phyloP scores from a whole-genome alignment of 2,113 vertebrate species.

The Charadrius vociferus region DNA sequence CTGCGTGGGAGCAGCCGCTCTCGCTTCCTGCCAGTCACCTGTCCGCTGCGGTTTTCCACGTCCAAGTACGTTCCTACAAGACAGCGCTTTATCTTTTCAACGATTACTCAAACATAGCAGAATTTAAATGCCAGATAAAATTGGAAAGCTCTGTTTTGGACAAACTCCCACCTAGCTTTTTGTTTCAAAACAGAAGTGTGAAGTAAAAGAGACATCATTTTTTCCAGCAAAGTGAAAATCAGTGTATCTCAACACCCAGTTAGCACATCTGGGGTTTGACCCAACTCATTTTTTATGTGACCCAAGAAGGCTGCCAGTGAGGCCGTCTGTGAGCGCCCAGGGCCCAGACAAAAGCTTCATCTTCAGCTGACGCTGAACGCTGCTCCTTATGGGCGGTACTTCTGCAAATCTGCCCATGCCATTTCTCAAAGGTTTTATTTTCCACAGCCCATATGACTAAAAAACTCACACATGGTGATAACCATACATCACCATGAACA shows the following conservation, averaged over 20 bases:
- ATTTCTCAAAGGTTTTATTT: not conserved
- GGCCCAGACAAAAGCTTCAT: not conserved
- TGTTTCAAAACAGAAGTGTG: conserved; percentile 40
- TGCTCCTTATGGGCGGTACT: not conserved
- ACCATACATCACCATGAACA: not conserved
- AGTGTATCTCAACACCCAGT: conserved; percentile 49
- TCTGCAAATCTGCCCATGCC: not conserved
- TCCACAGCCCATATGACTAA: not conserved
- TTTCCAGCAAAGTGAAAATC: conserved; percentile 52
- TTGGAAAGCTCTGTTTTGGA: conserved; percentile 23
- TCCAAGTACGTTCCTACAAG: not conserved
- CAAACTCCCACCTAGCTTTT: not conserved
- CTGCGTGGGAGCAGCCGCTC: conserved; percentile 31
- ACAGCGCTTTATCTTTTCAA: not conserved
- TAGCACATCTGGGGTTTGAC: conserved; percentile 67
- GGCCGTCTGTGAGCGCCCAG: not conserved
- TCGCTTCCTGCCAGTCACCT: conserved; percentile 56
- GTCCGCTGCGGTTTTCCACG: not conserved
- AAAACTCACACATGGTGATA: not conserved
- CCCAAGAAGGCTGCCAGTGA: conserved; percentile 1
- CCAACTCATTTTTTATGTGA: conserved; percentile 49
- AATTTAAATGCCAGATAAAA: conserved; percentile 9
- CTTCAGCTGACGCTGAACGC: not conserved
- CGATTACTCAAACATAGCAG: not conserved
- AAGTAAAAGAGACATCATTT: conserved; percentile 56